A percentile compares a stretch with the other conserved stretches of the same genome.
Conservation (phyloP, 2,888 invertebrate genomes). For the Drosophila formosana region DNA sequence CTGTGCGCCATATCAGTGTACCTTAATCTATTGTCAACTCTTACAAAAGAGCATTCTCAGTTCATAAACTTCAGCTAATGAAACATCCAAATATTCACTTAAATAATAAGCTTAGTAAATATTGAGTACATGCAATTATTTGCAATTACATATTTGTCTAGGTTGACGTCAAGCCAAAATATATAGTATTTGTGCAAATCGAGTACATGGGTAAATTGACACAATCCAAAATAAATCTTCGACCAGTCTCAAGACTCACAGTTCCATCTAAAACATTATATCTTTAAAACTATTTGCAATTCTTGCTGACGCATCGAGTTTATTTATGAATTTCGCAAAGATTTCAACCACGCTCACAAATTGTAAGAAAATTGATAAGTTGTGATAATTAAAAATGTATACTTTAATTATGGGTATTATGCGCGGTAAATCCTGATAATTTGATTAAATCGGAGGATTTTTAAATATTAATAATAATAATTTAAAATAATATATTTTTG, state of each 20-base stretch:
- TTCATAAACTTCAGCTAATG: background rate
- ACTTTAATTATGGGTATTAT: too few relatives aligned
- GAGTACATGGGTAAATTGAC: background rate
- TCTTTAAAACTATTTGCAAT: too few relatives aligned
- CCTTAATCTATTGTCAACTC: background rate
- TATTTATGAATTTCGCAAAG: too few relatives aligned
- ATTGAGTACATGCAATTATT: background rate
- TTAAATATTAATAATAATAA: too few relatives aligned
- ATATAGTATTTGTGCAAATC: background rate
- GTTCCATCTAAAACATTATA: too few relatives aligned
- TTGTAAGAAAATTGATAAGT: too few relatives aligned
- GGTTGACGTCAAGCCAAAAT: background rate
- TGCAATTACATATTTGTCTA: background rate
- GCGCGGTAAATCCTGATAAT: too few relatives aligned
- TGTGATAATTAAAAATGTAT: too few relatives aligned
- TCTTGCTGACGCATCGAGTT: too few relatives aligned
- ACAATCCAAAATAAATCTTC: background rate
- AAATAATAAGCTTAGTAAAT: background rate
- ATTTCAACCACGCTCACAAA: too few relatives aligned
- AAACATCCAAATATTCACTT: background rate
- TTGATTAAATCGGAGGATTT: too few relatives aligned
- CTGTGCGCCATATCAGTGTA: background rate
- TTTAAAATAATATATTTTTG: too few relatives aligned
- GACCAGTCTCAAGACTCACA: background rate
- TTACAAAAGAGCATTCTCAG: slow-evolving; percentile 3